Evolutionary conservation across 2,888 invertebrate species (phyloP), one percentile per base, ranked within the genome.

Genomic region (Bugula neritina): DNA sequence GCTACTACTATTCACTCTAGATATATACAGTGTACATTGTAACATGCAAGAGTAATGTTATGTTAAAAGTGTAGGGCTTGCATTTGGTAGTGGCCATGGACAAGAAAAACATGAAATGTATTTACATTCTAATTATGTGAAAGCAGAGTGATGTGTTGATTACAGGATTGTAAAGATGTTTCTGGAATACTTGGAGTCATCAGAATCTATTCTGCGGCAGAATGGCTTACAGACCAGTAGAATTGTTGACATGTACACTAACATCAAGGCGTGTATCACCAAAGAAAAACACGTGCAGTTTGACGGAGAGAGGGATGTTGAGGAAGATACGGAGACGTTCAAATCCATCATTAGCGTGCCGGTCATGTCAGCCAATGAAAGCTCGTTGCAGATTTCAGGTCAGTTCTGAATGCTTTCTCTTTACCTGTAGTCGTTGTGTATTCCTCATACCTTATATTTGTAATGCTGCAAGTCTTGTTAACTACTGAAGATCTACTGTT

Each of bases 231-330:
- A 63, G 63, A 34, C 25, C 10, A 31, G 5, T 27, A 31, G 27
- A 2, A 13, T 63, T 10, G 63, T 31, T 34, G 34, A 25, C 29
- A 63, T 63, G 63, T 63, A 63, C 31, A 63, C 13, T 34, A 63
- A 63, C 63, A 63, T 63, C 10, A 63, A 63, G n/a, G 25, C 31
- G 10, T 25, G 31, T 31, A 34, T 63, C 2, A 27, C 27, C 27
- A 34, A 63, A 13, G 63, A 63, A 27, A 63, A 31, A 34, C 25
- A 63, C 31, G 63, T 63, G 63, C 21, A 21, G 29, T 63, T 63
- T 34, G 31, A 25, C 3, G 43, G 43, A 10, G 43, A 43, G 17
- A 10, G 5, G 10, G 63, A 63, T 31, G n/a, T 2, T 3, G 63
- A 29, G 29, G 25, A 25, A 5, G 57, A 57, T 25, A 29, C 29